Base-by-base conservation (phyloP, 37 sponge, comb jelly and placozoan genomes). In the Cliona cf. orientalis region DNA sequence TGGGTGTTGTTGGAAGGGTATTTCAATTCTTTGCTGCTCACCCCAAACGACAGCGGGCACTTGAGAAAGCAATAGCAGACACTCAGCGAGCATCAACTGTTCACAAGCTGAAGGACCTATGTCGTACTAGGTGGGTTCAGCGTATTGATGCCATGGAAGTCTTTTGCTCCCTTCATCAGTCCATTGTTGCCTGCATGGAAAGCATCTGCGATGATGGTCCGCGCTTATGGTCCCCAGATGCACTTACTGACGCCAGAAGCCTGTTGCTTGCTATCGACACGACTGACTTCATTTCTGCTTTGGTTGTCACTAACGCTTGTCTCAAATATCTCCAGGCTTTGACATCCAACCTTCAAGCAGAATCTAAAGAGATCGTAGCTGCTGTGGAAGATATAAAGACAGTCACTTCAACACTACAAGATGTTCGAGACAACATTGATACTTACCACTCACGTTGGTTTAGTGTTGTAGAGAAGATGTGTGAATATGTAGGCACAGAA, bases 81-180 rank as follows among this genome's bases (percentile, higher is more conserved):
- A 45, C 53, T 17, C 69, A 67, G 36, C 67, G 55, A 33, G 23
- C 46, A 11, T 66, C 68, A 66, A 55, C 49, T 17, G 35, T 57
- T 14, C 34, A 58, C 32, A 81, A 86, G 59, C 58, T 91, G 42
- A 90, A 84, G 43, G 90, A 90, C 22, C 0, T 83, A 0, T 90
- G 90, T 60, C 74, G 86, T 17, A 91, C 91, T 43, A 39, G 88
- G 28, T 87, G 87, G 88, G 43, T 91, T 11, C 58, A 87, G 64
- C 63, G 92, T 19, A 58, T 76, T 34, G 80, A 79, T 67, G 69
- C 69, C n/a, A 1, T 79, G 38, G 36, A 66, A 32, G 44, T 66
- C 25, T 79, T 79, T 32, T 29, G 33, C 22, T 2, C 5, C 31
- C 68, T 79, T 29, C 59, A 71, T 35, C 53, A 36, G 23, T 78